Conservation (phyloP, 2,797 vertebrate species). For the Hoplostethus atlanticus region DNA sequence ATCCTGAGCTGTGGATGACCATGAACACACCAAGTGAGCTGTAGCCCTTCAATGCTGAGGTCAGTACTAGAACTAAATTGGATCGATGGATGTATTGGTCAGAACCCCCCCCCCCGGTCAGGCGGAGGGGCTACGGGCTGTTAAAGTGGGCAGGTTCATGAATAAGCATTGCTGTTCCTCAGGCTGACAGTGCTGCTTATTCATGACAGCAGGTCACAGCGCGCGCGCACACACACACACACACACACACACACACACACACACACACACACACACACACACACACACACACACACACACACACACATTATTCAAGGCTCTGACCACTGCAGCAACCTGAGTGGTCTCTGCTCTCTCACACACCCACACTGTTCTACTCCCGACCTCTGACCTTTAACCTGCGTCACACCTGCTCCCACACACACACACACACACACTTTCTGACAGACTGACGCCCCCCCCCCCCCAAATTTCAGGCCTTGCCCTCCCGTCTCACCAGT, state of each 20-base stretch:
- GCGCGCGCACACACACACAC: conserved; percentile 24
- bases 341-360: background rate
- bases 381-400: conserved; percentile 9
- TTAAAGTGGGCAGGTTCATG: conserved; percentile 48
- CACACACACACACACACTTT: conserved; percentile 12
- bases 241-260: background rate
- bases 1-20: too few relatives aligned
- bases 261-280: too few relatives aligned
- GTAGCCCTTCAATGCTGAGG: conserved; percentile 15
- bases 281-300: too few relatives aligned
- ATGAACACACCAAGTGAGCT: background rate
- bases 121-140: too few relatives aligned
- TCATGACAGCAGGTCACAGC: conserved; percentile 49
- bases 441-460: too few relatives aligned
- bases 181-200: conserved; percentile 65
- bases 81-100: conserved; percentile 44
- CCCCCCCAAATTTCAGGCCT: too few relatives aligned
- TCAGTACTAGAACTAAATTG: conserved; percentile 22
- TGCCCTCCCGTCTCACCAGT: too few relatives aligned
- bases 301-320: conserved; percentile 2
- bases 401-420: background rate
- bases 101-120: conserved; percentile 1
- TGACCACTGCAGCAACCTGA: background rate
- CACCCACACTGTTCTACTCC: background rate
- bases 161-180: conserved; percentile 64